Conservation (phyloP, 2,113 vertebrate genomes). For the Triplophysa rosa region DNA sequence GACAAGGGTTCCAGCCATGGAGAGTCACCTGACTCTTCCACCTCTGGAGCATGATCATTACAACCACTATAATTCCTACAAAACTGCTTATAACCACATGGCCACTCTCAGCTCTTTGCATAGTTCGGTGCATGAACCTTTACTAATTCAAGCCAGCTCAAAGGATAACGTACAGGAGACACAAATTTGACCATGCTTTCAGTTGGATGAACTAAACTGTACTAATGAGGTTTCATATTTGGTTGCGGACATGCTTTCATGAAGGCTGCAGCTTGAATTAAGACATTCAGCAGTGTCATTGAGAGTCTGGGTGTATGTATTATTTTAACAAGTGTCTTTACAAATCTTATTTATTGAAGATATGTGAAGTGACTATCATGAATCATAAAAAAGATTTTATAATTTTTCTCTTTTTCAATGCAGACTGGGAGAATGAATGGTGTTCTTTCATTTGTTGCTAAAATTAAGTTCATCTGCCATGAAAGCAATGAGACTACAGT, state of each 20-base stretch:
- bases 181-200: slow-evolving; percentile 80
- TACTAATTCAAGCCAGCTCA: slow-evolving; percentile 85
- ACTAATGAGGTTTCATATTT: slow-evolving; percentile 38
- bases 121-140: slow-evolving; percentile 99
- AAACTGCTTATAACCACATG: slow-evolving; percentile 94
- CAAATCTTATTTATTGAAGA: slow-evolving; percentile 98
- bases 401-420: slow-evolving; percentile 73
- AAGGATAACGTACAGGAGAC: slow-evolving; percentile 83
- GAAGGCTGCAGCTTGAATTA: slow-evolving; percentile 69
- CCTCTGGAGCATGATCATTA: slow-evolving; percentile 97
- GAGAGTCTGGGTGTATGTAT: slow-evolving; percentile 85
- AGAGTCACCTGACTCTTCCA: slow-evolving; percentile 94
- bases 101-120: slow-evolving; percentile 96
- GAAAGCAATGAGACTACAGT: slow-evolving; percentile 21
- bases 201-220: slow-evolving; percentile 68
- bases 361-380: slow-evolving; percentile 95
- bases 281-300: slow-evolving; percentile 39
- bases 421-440: slow-evolving; percentile 72
- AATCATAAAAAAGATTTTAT: slow-evolving; percentile 90
- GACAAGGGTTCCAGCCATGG: slow-evolving; percentile 88
- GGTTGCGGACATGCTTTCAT: slow-evolving; percentile 14
- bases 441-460: slow-evolving; percentile 50
- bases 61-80: slow-evolving; percentile 98
- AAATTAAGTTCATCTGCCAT: slow-evolving; percentile 43
- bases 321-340: slow-evolving; percentile 99